Conservation (phyloP, 2,888 invertebrate species). For the Tachina lurida region DNA sequence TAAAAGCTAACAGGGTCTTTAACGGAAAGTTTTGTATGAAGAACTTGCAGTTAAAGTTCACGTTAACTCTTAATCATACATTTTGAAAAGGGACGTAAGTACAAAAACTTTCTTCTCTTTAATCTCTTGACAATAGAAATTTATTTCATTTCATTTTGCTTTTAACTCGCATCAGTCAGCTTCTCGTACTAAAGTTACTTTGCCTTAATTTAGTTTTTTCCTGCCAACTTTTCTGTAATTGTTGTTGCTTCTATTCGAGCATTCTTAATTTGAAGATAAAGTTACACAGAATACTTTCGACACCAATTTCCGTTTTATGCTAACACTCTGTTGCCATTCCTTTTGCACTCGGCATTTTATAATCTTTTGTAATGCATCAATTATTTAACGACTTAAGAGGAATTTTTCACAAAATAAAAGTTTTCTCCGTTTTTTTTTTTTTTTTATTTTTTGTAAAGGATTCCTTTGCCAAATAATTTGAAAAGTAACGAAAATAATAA, state of each 20-base stretch:
- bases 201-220: conserved; percentile 47
- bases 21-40: too few species aligned
- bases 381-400: conserved; percentile 62
- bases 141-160: conserved; percentile 56
- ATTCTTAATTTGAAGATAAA: conserved; percentile 69
- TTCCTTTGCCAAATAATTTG: conserved; percentile 47
- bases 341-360: conserved; percentile 25
- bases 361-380: conserved; percentile 68
- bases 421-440: conserved; percentile 35
- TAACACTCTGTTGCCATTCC: conserved; percentile 3
- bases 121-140: conserved; percentile 65
- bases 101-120: conserved; percentile 43
- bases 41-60: too few species aligned
- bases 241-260: conserved; percentile 41
- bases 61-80: too few species aligned
- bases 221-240: conserved; percentile 53
- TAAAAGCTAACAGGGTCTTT: too few species aligned
- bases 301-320: conserved; percentile 60
- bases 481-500: conserved; percentile 29
- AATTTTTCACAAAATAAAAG: conserved; percentile 42
- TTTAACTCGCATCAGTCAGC: conserved; percentile 28
- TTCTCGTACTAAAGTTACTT: conserved; percentile 38
- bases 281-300: conserved; percentile 58
- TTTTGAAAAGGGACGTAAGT: too few species aligned
- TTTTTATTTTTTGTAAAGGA: conserved; percentile 1